These are phyloP conservation scores for Leptonema lineaticorne DNA, from an alignment of 1,140 invertebrate genomes.

Conservation along the genomic window DNA sequence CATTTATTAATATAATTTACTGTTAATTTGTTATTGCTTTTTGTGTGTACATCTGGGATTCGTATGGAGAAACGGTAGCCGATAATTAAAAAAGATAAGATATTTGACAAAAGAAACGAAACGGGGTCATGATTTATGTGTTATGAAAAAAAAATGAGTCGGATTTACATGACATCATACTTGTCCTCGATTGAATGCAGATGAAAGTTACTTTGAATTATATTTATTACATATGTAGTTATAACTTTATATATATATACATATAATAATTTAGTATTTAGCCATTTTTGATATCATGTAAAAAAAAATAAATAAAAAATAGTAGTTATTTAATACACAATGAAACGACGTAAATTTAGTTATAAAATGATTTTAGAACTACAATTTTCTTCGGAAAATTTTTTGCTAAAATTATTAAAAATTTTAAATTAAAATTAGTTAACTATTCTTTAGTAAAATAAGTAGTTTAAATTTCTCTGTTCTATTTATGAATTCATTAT, in stretches of 20 bases:
- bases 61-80: slow-evolving; percentile 17
- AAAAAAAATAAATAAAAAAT: too few relatives aligned
- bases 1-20: slow-evolving; percentile 33
- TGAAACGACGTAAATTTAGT: too few relatives aligned
- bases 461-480: too few relatives aligned
- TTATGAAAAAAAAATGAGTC: too few relatives aligned
- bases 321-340: too few relatives aligned
- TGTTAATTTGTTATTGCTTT: slow-evolving; percentile 32
- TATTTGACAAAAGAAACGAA: background rate
- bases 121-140: slow-evolving; percentile 17
- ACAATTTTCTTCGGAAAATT: too few relatives aligned
- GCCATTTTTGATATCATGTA: background rate
- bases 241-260: background rate
- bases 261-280: background rate
- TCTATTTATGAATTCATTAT: too few relatives aligned
- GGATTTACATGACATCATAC: background rate
- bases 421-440: too few relatives aligned
- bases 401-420: too few relatives aligned
- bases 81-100: slow-evolving; percentile 32
- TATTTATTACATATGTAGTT: too few relatives aligned
- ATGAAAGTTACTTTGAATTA: background rate
- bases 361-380: too few relatives aligned
- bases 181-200: background rate
- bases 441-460: too few relatives aligned
- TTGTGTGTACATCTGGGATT: slow-evolving; percentile 7